These are phyloP conservation scores for Saccostrea cuccullata DNA, from an alignment of 1,140 invertebrate species.

Conservation along the genomic window DNA sequence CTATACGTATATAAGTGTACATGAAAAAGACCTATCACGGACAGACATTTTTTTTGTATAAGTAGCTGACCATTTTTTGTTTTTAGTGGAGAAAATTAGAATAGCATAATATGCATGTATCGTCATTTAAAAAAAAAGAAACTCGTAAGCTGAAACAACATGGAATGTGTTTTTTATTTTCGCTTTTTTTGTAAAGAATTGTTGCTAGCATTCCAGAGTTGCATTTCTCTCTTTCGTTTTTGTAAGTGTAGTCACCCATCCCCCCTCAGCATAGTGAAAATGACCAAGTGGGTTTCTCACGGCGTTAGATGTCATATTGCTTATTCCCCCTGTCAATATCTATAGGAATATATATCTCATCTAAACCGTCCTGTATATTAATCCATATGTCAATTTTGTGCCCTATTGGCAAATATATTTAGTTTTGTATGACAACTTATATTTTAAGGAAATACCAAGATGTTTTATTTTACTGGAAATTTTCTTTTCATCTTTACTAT, in stretches of 20 bases:
- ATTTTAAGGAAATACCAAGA: background rate
- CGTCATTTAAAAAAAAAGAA: background rate
- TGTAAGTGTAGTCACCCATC: background rate
- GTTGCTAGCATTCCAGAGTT: background rate
- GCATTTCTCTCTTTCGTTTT: background rate
- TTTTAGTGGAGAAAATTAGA: background rate
- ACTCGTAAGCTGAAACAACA: background rate
- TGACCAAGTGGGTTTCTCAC: conserved; percentile 34
- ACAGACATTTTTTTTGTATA: background rate
- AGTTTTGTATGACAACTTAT: conserved; percentile 8
- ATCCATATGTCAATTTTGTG: background rate
- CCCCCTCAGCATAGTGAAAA: background rate
- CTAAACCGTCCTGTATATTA: conserved; percentile 16
- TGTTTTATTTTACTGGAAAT: background rate
- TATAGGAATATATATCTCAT: conserved; percentile 18
- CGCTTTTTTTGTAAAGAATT: background rate
- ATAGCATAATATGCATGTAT: conserved; percentile 36
- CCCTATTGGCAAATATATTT: conserved; percentile 23
- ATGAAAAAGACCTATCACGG: background rate
- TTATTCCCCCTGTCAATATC: background rate
- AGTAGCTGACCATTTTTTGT: background rate
- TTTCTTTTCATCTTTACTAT: background rate
- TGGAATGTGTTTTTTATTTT: conserved; percentile 9
- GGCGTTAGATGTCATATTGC: conserved; percentile 7
- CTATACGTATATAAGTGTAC: background rate